phyloP scores from a whole-genome alignment of 2,797 vertebrate genomes.

The Melanotaenia trifasciata region DNA sequence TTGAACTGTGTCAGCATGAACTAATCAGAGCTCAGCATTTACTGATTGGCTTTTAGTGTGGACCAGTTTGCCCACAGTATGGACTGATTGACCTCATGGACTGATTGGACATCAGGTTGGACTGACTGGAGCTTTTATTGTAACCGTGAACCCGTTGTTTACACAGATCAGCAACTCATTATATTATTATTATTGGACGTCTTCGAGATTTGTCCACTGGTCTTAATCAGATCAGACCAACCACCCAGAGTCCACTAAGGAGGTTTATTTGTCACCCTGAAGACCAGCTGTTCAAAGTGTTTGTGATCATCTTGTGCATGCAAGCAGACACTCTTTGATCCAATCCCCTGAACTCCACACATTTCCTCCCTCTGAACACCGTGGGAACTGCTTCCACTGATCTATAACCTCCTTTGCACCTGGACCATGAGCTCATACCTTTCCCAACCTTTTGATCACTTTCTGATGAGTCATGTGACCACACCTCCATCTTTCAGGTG shows the following conservation, averaged over 20 bases:
- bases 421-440: conserved; percentile 41
- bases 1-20: too few relatives aligned
- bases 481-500: conserved; percentile 31
- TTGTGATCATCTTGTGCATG: not conserved
- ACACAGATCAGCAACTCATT: too few relatives aligned
- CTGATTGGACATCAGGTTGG: too few relatives aligned
- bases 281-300: not conserved
- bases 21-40: too few relatives aligned
- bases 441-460: conserved; percentile 57
- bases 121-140: too few relatives aligned
- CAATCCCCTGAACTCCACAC: conserved; percentile 21
- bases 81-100: too few relatives aligned
- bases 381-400: conserved; percentile 25
- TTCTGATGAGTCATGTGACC: conserved; percentile 61
- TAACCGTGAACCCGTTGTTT: too few relatives aligned
- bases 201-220: not conserved
- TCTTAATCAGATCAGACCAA: not conserved
- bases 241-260: not conserved
- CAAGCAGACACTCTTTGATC: conserved; percentile 46
- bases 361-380: conserved; percentile 44
- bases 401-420: conserved; percentile 52
- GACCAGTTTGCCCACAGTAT: too few relatives aligned
- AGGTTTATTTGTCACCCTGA: not conserved
- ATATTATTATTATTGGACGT: conserved; percentile 7
- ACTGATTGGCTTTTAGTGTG: too few relatives aligned